Evolutionary conservation across 1,140 invertebrate species (phyloP).

Genomic region (Cyclina sinensis): DNA sequence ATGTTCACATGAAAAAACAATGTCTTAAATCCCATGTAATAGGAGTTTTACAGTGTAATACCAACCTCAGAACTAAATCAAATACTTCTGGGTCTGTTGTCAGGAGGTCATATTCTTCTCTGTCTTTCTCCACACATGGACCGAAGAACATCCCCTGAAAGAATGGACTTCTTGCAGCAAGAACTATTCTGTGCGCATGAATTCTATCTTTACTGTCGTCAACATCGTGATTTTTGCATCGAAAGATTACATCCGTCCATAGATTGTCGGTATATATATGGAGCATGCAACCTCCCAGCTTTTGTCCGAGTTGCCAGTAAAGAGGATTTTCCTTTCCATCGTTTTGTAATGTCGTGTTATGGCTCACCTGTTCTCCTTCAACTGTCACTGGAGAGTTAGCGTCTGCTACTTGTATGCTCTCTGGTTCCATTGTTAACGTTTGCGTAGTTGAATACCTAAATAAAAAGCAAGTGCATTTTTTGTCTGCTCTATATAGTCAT

Average conservation of each 20-base stretch:
- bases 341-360: not conserved
- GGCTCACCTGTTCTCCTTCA: not conserved
- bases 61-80: not conserved
- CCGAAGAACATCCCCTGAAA: conserved; percentile 52
- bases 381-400: too few species aligned
- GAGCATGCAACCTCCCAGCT: not conserved
- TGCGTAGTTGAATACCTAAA: too few species aligned
- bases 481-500: too few species aligned
- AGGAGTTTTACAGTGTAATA: too few species aligned
- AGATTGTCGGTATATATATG: not conserved
- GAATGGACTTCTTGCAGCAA: conserved; percentile 43
- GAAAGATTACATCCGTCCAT: conserved; percentile 18
- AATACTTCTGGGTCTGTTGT: not conserved
- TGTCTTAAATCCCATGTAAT: too few species aligned
- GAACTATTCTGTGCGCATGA: conserved; percentile 23
- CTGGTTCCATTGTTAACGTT: too few species aligned
- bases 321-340: not conserved
- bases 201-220: not conserved
- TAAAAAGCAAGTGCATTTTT: too few species aligned
- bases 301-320: not conserved
- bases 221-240: not conserved
- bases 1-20: too few species aligned
- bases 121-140: not conserved
- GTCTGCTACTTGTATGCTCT: too few species aligned
- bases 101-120: not conserved